phyloP scores from a whole-genome alignment of 2,888 invertebrate species.

The Lobophora halterata region DNA sequence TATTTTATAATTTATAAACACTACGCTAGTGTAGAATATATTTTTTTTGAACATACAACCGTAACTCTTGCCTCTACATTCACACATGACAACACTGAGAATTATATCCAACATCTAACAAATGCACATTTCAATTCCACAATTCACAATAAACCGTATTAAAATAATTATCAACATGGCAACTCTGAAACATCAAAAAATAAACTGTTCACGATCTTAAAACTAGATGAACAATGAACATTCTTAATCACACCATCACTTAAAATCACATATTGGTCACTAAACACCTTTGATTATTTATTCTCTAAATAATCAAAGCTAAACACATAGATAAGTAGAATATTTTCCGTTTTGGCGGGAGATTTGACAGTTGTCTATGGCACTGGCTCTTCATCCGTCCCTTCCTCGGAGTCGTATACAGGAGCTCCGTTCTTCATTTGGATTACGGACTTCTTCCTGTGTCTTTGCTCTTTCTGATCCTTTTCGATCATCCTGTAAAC shows the following conservation, averaged over 20 bases:
- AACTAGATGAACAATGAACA: constrained; percentile 38
- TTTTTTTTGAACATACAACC: constrained; percentile 41
- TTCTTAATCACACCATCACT: constrained; percentile 62
- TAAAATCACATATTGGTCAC: constrained; percentile 34
- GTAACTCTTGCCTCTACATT: constrained; percentile 34
- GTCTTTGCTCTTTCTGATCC: constrained; percentile 76
- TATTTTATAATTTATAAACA: background rate
- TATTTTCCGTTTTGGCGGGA: constrained; percentile 35
- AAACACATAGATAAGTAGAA: too few species aligned
- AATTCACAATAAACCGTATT: constrained; percentile 35
- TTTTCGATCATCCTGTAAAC: constrained; percentile 69
- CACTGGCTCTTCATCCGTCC: constrained; percentile 85
- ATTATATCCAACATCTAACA: constrained; percentile 58
- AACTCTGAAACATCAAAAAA: constrained; percentile 50
- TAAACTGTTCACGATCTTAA: constrained; percentile 34
- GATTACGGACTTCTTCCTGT: constrained; percentile 81
- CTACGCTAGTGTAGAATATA: constrained; percentile 7
- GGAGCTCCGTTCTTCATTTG: constrained; percentile 79
- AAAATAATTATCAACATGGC: constrained; percentile 60
- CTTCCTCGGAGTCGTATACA: constrained; percentile 81
- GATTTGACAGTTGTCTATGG: constrained; percentile 61
- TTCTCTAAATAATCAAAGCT: too few species aligned
- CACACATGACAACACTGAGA: constrained; percentile 44
- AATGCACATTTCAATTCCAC: constrained; percentile 68
- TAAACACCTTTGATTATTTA: too few species aligned